phyloP scores from a whole-genome alignment of 2,888 invertebrate genomes.

The Drosophila bunnanda region DNA sequence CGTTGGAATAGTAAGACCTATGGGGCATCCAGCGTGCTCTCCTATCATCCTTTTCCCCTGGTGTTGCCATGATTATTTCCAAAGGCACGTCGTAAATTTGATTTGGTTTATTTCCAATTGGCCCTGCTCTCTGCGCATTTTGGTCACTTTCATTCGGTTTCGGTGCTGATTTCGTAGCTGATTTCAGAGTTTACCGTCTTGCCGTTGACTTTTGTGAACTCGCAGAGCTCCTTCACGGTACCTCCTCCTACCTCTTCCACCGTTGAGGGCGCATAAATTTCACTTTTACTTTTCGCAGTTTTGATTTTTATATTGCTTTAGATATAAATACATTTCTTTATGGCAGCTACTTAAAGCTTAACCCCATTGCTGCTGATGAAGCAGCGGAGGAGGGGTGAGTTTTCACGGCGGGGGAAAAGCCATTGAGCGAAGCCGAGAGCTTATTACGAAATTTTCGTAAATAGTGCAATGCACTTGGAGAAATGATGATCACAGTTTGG shows the following conservation, averaged over 20 bases:
- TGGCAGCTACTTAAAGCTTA: slow-evolving; percentile 58
- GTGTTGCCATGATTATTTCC: slow-evolving; percentile 6
- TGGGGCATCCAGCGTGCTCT: neutral
- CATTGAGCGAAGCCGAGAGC: slow-evolving; percentile 8
- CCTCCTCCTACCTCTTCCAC: neutral
- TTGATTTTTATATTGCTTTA: slow-evolving; percentile 56
- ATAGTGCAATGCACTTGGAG: slow-evolving; percentile 5
- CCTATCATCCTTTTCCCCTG: neutral
- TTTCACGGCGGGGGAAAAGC: neutral
- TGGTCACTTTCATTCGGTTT: slow-evolving; percentile 28
- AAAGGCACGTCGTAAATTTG: slow-evolving; percentile 79
- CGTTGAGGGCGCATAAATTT: slow-evolving; percentile 70
- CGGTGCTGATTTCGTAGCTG: slow-evolving; percentile 18
- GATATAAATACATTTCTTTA: slow-evolving; percentile 38
- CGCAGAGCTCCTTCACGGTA: slow-evolving; percentile 27
- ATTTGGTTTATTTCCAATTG: slow-evolving; percentile 79
- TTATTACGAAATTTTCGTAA: slow-evolving; percentile 28
- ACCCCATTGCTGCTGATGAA: slow-evolving; percentile 10
- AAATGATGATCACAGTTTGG: neutral
- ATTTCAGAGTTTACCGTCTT: slow-evolving; percentile 37
- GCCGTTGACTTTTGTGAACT: slow-evolving; percentile 52
- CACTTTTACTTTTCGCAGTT: slow-evolving; percentile 69
- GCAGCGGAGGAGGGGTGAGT: slow-evolving; percentile 1
- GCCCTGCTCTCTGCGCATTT: slow-evolving; percentile 52
- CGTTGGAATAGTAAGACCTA: neutral